Percentiles rank a stretch among this genome's conserved stretches.
phyloP scores from a whole-genome alignment of 2,113 vertebrate genomes.

The Indicator indicator region DNA sequence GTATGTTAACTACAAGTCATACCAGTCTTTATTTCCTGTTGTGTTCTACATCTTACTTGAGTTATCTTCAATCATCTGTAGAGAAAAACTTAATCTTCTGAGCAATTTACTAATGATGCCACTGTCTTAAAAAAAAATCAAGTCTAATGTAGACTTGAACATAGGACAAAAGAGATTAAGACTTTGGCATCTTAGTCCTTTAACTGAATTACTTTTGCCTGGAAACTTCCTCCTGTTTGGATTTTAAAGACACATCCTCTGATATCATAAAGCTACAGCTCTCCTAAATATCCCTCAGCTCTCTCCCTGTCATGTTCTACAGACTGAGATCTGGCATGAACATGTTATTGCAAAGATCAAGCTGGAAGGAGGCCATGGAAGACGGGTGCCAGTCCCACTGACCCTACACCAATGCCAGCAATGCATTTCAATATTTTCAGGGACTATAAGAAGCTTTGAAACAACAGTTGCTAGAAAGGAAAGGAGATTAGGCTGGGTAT shows the following conservation, averaged over 20 bases:
- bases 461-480: neutral
- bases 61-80: neutral
- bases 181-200: neutral
- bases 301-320: neutral
- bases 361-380: neutral
- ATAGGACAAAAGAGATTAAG: neutral
- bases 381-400: neutral
- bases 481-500: neutral
- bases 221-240: neutral
- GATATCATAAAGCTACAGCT: neutral
- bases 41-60: neutral
- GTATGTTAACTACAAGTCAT: neutral
- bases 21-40: neutral
- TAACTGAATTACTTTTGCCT: neutral
- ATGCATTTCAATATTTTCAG: neutral
- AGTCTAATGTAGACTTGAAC: neutral
- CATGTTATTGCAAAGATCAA: neutral
- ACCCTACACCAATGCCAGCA: neutral
- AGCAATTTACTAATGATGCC: neutral
- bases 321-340: neutral
- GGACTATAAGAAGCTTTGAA: neutral
- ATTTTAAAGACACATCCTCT: neutral
- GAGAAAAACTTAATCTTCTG: neutral
- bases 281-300: neutral
- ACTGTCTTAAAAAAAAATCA: neutral